Evolutionary conservation across 1,140 invertebrate species (phyloP).

Genomic region (Leguminivora glycinivorella): DNA sequence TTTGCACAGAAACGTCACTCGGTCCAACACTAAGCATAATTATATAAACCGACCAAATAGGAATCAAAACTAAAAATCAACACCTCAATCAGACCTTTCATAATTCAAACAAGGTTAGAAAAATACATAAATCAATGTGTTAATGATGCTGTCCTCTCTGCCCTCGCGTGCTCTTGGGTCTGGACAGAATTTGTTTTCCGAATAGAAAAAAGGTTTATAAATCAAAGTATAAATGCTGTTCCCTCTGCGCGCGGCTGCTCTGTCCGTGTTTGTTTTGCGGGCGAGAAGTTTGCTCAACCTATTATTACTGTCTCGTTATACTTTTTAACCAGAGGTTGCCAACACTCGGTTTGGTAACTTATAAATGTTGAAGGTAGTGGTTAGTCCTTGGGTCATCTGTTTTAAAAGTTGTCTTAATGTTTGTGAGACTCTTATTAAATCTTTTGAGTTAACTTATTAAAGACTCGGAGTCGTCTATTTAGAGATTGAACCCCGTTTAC

Average conservation of each 20-base stretch:
- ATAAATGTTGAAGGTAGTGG: not conserved
- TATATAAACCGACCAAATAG: not conserved
- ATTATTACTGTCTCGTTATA: constrained; percentile 72
- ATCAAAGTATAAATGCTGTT: constrained; percentile 50
- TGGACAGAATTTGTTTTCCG: too few species aligned
- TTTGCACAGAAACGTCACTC: too few species aligned
- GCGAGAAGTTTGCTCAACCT: constrained; percentile 72
- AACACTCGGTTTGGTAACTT: constrained; percentile 39
- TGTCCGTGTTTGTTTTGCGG: constrained; percentile 73
- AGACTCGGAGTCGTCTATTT: too few species aligned
- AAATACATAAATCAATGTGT: constrained; percentile 42
- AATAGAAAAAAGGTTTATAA: constrained; percentile 39
- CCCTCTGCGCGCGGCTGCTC: constrained; percentile 53
- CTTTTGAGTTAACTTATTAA: too few species aligned
- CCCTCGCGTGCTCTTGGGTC: constrained; percentile 46
- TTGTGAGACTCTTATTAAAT: too few species aligned
- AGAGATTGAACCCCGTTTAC: too few species aligned
- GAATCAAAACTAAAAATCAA: not conserved
- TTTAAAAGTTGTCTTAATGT: too few species aligned
- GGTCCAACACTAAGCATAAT: too few species aligned
- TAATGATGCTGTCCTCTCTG: constrained; percentile 61
- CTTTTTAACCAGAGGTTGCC: constrained; percentile 61
- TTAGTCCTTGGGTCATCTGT: too few species aligned
- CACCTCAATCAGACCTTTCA: not conserved
- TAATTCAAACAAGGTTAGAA: constrained; percentile 26